Conservation (phyloP, 2,797 vertebrate species). For the Hafferia zeledoni region DNA sequence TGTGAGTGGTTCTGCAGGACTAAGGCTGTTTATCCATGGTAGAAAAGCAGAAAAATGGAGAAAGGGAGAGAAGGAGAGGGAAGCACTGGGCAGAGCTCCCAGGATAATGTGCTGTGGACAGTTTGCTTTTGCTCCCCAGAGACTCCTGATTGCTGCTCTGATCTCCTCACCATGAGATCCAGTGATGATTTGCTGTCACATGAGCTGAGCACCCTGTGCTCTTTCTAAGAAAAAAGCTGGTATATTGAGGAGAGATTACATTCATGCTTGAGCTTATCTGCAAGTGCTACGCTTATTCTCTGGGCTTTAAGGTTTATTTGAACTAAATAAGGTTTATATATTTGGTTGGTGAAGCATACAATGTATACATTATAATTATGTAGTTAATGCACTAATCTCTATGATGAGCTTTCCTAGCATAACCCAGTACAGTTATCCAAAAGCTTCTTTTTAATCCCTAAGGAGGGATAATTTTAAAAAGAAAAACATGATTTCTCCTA, state of each 20-base stretch:
- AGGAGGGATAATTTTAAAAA: conserved; percentile 7
- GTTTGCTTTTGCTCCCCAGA: background rate
- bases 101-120: background rate
- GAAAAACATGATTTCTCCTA: background rate
- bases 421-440: background rate
- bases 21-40: fast-evolving
- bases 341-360: background rate
- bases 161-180: background rate
- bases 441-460: conserved; percentile 6
- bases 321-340: background rate
- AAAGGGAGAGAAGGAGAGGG: background rate
- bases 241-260: background rate
- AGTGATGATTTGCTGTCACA: background rate
- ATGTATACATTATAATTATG: conserved; percentile 1
- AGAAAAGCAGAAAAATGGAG: background rate
- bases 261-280: background rate
- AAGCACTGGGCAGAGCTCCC: background rate
- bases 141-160: background rate
- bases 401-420: conserved; percentile 15
- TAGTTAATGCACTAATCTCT: conserved; percentile 21
- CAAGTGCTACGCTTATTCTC: conserved; percentile 21
- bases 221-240: background rate
- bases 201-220: background rate
- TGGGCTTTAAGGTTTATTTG: conserved; percentile 8
- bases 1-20: background rate